Base-by-base conservation (phyloP, 1,140 invertebrate genomes). In the Neelides sp. region DNA sequence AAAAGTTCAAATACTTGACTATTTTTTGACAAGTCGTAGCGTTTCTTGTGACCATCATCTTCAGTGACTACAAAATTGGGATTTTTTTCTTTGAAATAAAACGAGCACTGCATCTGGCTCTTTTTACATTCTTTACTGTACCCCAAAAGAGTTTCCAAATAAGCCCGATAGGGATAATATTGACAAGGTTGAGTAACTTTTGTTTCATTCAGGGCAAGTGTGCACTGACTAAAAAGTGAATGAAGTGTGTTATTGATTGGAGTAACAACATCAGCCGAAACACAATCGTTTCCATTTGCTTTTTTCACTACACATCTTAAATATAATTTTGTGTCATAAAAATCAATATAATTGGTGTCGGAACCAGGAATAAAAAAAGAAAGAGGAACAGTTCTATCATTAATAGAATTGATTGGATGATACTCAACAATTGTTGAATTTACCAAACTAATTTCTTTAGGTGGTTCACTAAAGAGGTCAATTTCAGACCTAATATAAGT, bases 141-240 rank as follows among this genome's bases (percentile, higher is more conserved):
- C 54, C 63, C 63, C 3, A 67, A 51, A 4, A 68, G 42, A 2
- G 63, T 69, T 64, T 73, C 68, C 8, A 73, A 63, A 40, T 71
- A 71, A 2, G 65, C 63, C 44, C 65, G 48, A 55, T 69, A 71
- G n/a, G 64, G 62, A 59, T 73, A 71, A 13, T 64, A 65, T 49
- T 67, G 65, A 39, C 64, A 66, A 17, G 65, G 58, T 0, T 66
- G 62, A 13, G 66, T 68, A 2, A 72, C 55, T 19, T 68, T 54
- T 61, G 66, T 69, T 56, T 69, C 66, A 62, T 71, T 71, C 4
- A 72, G 62, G 55, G 64, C 66, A 15, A 71, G 54, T 52, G 67
- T 64, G 1, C 69, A 54, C 47, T 68, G 64, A 55, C 53, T 64
- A 48, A 71, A 69, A 26, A 71, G 51, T n/a, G 63, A 66, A 58